These are phyloP conservation scores for Elephas maximus DNA, from an alignment of 2,113 vertebrate species.

Conservation along the genomic window DNA sequence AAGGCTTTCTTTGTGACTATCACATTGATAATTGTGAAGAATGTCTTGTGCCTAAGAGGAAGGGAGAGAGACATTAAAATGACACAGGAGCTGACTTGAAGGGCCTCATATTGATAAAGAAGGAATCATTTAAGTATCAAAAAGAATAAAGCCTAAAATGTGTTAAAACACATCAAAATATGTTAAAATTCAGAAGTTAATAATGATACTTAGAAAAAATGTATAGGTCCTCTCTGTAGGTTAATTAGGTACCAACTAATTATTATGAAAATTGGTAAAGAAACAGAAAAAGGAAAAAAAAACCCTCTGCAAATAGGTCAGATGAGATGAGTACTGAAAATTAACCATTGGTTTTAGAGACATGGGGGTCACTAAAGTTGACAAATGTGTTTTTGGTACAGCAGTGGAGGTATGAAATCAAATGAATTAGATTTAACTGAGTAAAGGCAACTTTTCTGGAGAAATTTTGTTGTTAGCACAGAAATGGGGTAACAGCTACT, in stretches of 20 bases:
- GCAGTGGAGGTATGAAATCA: not conserved
- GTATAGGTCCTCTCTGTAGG: not conserved
- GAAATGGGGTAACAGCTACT: not conserved
- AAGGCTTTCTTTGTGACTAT: not conserved
- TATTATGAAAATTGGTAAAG: not conserved
- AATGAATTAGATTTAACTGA: constrained; percentile 1
- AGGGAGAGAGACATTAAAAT: not conserved
- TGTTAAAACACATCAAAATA: not conserved
- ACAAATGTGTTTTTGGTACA: not conserved
- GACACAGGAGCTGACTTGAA: not conserved
- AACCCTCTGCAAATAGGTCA: not conserved
- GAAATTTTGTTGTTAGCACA: not conserved
- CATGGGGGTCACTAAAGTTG: not conserved
- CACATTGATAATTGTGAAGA: not conserved
- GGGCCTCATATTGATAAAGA: not conserved
- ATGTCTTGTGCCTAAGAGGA: not conserved
- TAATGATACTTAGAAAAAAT: not conserved
- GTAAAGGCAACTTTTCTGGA: not conserved
- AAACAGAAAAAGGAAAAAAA: not conserved
- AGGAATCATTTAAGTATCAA: not conserved
- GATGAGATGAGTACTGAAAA: not conserved
- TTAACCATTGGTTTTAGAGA: not conserved
- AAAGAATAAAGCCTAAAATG: not conserved
- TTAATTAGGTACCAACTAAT: not conserved
- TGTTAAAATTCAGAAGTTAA: not conserved